Base-by-base conservation (phyloP, 2,888 invertebrate genomes). In the Ypsolopha sequella region DNA sequence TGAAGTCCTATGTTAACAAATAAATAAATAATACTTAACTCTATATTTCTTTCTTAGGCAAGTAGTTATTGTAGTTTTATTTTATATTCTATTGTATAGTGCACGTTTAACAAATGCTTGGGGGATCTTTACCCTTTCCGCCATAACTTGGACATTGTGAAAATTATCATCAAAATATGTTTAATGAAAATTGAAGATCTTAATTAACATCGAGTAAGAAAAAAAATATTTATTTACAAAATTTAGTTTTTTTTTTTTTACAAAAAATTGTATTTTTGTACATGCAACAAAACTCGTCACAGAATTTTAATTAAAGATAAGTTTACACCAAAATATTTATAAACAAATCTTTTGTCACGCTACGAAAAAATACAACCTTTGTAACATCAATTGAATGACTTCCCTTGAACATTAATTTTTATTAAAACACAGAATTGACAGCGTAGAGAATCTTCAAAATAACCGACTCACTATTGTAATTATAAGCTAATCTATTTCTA, bases 361-460 rank as follows among this genome's bases (percentile, higher is more conserved):
- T 24, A 24, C 2, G 24, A 24, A 24, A 24, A 24, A 3, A 24
- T 24, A 4, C 2, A 3, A 3, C 2, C 24, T 24, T 24, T 24
- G 24, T 24, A 24, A 24, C 24, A 24, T n/a, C n/a, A n/a, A n/a
- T 24, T 24, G 24, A 24, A 24, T 24, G 24, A 24, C 43, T 13
- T 43, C 24, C 13, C 24, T 43, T 45, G 45, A 45, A 45, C 45
- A 24, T 45, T 70, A 68, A 70, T 61, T 67, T 69, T 73, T 66
- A 64, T 77, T 84, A 84, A 78, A 84, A 73, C 75, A 76, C 77
- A 76, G 76, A 86, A 85, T 86, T 86, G 85, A 85, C 85, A 77
- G 81, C 74, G 85, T 85, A 84, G 84, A 86, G 84, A 84, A 70
- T 70, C 62, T 66, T 76, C 72, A 73, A 84, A 80, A 76, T 67